These are phyloP conservation scores for Henricia sp. DNA, from an alignment of 53 echinoderm and acorn worm genomes.

Conservation along the genomic window DNA sequence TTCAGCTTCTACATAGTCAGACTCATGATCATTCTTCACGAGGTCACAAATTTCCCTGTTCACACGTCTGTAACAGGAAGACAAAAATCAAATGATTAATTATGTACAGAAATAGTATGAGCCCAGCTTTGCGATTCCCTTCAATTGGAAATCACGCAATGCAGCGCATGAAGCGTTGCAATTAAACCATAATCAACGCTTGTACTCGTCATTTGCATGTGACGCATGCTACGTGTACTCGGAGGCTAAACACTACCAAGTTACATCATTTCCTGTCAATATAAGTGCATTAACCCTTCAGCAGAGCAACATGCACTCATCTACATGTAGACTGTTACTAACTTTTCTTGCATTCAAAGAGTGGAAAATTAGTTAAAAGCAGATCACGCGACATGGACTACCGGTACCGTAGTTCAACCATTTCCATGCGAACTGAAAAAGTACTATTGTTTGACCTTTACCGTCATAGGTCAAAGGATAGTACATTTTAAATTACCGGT, in stretches of 20 bases:
- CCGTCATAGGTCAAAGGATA: too few relatives aligned
- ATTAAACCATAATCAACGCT: background rate
- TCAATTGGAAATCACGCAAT: background rate
- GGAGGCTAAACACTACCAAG: too few relatives aligned
- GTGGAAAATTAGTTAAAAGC: background rate
- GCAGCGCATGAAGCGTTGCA: background rate
- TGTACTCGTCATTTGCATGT: background rate
- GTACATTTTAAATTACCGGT: too few relatives aligned
- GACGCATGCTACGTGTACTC: background rate
- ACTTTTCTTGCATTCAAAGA: background rate
- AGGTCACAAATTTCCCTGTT: conserved; percentile 36
- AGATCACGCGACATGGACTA: too few relatives aligned
- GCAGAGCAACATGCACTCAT: background rate
- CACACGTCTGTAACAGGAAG: conserved; percentile 57
- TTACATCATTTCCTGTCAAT: conserved; percentile 12
- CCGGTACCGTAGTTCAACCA: too few relatives aligned
- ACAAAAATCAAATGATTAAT: conserved; percentile 54
- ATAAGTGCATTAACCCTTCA: conserved; percentile 10
- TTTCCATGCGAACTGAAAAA: too few relatives aligned
- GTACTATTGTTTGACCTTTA: too few relatives aligned
- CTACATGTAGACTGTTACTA: background rate
- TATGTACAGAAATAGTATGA: background rate
- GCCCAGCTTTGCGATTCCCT: background rate
- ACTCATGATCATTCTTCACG: background rate
- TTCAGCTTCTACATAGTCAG: background rate